Evolutionary conservation across 2,113 vertebrate species (phyloP), one percentile per base, ranked within the genome.

Genomic region (Tringa solitaria): DNA sequence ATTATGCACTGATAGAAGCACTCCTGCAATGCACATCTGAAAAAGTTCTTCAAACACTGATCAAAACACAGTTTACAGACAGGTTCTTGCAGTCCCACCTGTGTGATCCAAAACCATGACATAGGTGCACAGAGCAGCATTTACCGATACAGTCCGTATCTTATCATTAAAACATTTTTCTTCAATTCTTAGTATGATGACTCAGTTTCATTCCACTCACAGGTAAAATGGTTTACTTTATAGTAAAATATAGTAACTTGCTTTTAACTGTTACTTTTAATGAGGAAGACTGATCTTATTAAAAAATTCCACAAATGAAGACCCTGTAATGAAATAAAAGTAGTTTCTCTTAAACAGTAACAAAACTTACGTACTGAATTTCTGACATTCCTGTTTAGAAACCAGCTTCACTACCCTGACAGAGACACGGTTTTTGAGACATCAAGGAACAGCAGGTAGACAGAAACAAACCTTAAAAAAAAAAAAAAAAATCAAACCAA

Each of bases 261-360:
- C 23, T 73, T 88, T 84, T 63, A 78, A 50, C n/a, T 39, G 3
- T n/a, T 72, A 10, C 12, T 10, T 91, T 84, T 60, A 37, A 33
- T 41, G 26, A 14, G 22, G 16, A 93, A 84, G 59, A 51, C 2
- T 12, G 23, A 43, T 16, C 11, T 74, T 53, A n/a, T 41, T 60
- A 68, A 54, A 57, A 20, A 39, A 11, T 1, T 1, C 2, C 14
- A 59, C 33, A 11, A 16, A 2, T 1, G 2, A 51, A 56, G 43
- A 54, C 37, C 27, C 53, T 45, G 28, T 73, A 90, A 73, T 35
- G 10, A 82, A 89, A 59, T 14, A n/a, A 79, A 70, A 87, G 14
- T 51, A 89, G 14, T 51, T 82, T 28, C 4, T 56, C 43, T 79
- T 53, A 82, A 78, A 78, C 14, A 83, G 61, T 1, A 46, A 32